phyloP scores from a whole-genome alignment of 2,797 vertebrate genomes.

The Molossus molossus region DNA sequence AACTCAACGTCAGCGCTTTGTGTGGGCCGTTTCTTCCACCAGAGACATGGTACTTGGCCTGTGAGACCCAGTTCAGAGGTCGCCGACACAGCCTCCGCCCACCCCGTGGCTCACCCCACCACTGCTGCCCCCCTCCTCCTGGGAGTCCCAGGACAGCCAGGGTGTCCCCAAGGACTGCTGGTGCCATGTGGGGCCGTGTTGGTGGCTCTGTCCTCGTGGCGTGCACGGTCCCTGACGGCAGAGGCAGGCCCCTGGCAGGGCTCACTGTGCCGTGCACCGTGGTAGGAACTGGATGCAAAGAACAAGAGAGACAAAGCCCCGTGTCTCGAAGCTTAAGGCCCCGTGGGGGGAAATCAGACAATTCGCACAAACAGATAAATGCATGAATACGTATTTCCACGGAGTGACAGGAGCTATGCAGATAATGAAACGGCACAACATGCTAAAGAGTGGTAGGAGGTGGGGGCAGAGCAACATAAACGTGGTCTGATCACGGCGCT shows the following conservation, averaged over 20 bases:
- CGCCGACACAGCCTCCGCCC: neutral
- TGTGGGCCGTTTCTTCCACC: neutral
- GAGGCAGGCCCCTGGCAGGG: neutral
- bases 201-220: neutral
- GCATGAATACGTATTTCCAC: slow-evolving; percentile 23
- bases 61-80: slow-evolving; percentile 12
- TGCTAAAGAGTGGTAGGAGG: neutral
- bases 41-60: neutral
- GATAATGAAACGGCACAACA: neutral
- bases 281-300: neutral
- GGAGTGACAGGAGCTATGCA: neutral
- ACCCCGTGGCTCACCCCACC: neutral
- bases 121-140: neutral
- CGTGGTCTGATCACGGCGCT: neutral
- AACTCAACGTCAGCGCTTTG: neutral
- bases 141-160: neutral
- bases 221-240: neutral
- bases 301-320: neutral
- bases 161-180: neutral
- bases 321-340: neutral
- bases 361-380: neutral
- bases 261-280: neutral
- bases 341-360: neutral
- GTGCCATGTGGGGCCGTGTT: neutral
- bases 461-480: neutral